These are phyloP conservation scores for Australoheros scitulus DNA, from an alignment of 2,113 vertebrate species.

Conservation along the genomic window DNA sequence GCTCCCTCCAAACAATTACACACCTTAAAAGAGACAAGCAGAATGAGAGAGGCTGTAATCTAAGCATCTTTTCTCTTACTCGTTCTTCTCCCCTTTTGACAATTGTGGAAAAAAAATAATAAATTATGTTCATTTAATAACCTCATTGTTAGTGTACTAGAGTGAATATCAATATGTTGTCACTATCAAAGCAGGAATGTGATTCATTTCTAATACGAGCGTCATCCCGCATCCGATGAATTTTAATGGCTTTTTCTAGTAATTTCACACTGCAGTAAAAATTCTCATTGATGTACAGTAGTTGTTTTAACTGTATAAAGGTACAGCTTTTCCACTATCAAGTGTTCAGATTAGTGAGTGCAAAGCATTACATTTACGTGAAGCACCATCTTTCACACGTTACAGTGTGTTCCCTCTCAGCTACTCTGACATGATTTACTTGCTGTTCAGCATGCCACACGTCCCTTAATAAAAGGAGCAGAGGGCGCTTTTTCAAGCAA, in stretches of 20 bases:
- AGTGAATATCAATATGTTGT: constrained; percentile 36
- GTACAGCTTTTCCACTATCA: not conserved
- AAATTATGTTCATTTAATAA: constrained; percentile 6
- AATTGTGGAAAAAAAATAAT: not conserved
- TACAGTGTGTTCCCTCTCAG: not conserved
- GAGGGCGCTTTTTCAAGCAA: constrained; percentile 38
- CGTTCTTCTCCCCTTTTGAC: constrained; percentile 10
- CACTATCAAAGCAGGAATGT: not conserved
- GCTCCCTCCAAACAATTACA: constrained; percentile 56
- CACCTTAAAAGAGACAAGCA: constrained; percentile 41
- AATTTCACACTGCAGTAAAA: not conserved
- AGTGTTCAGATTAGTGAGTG: constrained; percentile 11
- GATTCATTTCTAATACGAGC: not conserved
- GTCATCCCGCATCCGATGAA: not conserved
- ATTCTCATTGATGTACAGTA: not conserved
- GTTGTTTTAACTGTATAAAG: constrained; percentile 1
- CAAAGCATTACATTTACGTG: constrained; percentile 10
- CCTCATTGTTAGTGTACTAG: not conserved
- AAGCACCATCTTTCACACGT: constrained; percentile 5
- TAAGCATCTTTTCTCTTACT: constrained; percentile 22
- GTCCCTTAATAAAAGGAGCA: constrained; percentile 43
- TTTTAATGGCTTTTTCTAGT: constrained; percentile 7
- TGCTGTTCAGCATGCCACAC: constrained; percentile 31
- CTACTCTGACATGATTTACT: constrained; percentile 26
- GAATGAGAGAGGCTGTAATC: constrained; percentile 36